Evolutionary conservation across 2,888 invertebrate genomes (phyloP), one percentile per base, ranked within the genome.

Genomic region (Busseola fusca): DNA sequence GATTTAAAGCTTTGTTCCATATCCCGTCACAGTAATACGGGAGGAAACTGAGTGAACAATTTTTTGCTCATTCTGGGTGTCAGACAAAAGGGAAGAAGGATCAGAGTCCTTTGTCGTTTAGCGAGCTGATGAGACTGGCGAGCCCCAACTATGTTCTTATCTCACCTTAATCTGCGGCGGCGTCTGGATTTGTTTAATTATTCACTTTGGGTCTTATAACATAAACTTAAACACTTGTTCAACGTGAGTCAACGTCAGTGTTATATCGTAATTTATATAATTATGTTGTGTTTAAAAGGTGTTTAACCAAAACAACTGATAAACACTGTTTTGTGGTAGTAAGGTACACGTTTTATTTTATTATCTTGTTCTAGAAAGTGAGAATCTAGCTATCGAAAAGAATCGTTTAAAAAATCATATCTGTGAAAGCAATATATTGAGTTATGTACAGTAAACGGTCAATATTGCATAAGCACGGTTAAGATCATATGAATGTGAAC

Each of bases 31-130:
- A 69, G 81, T 83, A 83, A 85, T 81, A 78, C 81, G 84, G 66
- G 72, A 69, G 72, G 69, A 76, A 84, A 76, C 79, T 83, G 78
- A 86, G 84, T 86, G 83, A 84, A 83, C 81, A 80, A 83, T 87
- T 90, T 91, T 91, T 91, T 90, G 85, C 83, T 87, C 87, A 76
- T 83, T 82, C 86, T 86, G 79, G 84, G 86, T 83, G 82, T 84
- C 85, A 88, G 87, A 91, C 88, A 89, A 91, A 88, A 87, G 87
- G 87, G 82, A 84, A 77, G 84, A 81, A 79, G 88, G 87, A 91
- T 90, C 90, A 86, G 84, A 84, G 84, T 87, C 87, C 91, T 92
- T 92, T 92, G 91, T 91, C 87, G 89, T 87, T 85, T 89, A 91
- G 91, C 89, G 87, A 89, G 86, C 88, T 91, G 90, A 89, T 90